Conservation (phyloP, 2,113 vertebrate species). For the Fregata magnificens region DNA sequence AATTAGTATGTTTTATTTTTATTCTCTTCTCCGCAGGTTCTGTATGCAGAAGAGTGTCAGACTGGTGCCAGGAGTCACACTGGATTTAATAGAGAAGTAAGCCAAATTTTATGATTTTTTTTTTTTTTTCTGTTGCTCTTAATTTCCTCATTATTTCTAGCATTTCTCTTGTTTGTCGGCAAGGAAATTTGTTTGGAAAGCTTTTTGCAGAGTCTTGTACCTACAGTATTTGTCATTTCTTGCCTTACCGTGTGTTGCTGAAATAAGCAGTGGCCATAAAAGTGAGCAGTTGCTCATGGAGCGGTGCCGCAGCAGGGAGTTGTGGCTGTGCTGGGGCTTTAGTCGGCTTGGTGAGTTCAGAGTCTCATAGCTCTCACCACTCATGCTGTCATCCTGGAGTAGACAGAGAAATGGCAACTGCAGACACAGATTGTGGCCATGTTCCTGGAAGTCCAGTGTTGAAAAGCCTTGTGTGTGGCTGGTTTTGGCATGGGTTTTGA, state of each 20-base stretch:
- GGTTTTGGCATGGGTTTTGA: not conserved
- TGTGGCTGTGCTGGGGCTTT: not conserved
- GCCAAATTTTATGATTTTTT: not conserved
- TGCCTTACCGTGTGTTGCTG: not conserved
- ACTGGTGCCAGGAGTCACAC: constrained; percentile 95
- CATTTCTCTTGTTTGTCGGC: not conserved
- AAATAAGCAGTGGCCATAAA: not conserved
- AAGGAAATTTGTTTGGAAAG: not conserved
- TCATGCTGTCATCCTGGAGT: fast-evolving
- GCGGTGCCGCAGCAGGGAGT: too few relatives aligned
- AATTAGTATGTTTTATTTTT: not conserved
- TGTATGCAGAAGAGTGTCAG: constrained; percentile 99
- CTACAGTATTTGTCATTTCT: not conserved
- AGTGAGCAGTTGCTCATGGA: not conserved
- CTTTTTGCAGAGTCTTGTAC: not conserved
- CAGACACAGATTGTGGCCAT: fast-evolving
- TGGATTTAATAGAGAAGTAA: constrained; percentile 99
- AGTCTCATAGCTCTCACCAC: fast-evolving
- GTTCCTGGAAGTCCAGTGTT: not conserved
- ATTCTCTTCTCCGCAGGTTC: constrained; percentile 81
- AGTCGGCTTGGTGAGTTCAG: fast-evolving
- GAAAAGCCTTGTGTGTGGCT: fast-evolving
- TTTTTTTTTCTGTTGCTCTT: not conserved
- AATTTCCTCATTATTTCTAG: not conserved
- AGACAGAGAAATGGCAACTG: not conserved